Percentiles rank a stretch among this genome's conserved stretches.
Conservation (phyloP, 2,113 vertebrate species). For the Sterrhoptilus dennistouni region DNA sequence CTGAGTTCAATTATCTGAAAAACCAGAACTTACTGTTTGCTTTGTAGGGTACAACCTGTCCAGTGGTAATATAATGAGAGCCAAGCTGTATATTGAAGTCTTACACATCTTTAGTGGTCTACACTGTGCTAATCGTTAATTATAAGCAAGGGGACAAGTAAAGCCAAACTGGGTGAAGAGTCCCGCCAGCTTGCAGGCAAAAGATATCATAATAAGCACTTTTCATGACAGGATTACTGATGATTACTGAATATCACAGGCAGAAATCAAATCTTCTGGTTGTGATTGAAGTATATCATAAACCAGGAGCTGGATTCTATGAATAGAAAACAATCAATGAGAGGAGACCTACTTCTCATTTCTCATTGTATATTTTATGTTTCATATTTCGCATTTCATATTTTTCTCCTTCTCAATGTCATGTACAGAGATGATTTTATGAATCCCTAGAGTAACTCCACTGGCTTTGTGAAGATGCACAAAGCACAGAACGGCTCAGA, state of each 20-base stretch:
- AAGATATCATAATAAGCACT: background rate
- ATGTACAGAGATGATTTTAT: background rate
- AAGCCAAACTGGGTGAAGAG: background rate
- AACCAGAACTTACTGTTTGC: background rate
- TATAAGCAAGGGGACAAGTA: background rate
- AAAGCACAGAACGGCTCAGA: background rate
- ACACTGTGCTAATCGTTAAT: background rate
- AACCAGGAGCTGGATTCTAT: background rate
- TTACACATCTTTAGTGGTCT: background rate
- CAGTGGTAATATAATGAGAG: background rate
- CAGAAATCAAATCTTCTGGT: background rate
- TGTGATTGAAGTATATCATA: background rate
- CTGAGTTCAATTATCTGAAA: background rate
- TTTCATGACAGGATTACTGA: background rate
- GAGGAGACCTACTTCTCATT: background rate
- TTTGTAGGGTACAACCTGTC: background rate
- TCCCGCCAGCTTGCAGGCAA: background rate
- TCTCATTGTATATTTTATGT: background rate
- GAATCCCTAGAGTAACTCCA: background rate
- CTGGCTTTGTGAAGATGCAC: background rate
- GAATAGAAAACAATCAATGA: background rate
- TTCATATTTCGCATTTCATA: background rate
- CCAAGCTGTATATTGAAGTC: background rate
- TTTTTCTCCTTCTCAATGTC: background rate
- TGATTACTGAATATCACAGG: background rate